Evolutionary conservation across 2,113 vertebrate genomes (phyloP).

Genomic region (Porphyrio hochstetteri): DNA sequence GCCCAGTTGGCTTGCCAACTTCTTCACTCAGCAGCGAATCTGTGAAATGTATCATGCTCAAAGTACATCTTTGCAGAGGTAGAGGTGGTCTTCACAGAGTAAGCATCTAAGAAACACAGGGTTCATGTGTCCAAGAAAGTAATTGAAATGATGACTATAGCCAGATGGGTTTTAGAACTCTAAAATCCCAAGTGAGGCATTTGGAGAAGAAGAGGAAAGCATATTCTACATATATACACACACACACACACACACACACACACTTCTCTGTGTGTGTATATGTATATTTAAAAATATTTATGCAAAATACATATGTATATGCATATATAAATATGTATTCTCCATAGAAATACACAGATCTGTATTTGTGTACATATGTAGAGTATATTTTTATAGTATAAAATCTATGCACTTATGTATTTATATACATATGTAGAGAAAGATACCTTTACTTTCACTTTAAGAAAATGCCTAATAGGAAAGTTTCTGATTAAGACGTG

Average conservation of each 20-base stretch:
- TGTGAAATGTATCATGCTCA: neutral
- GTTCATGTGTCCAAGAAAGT: neutral
- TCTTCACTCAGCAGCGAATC: neutral
- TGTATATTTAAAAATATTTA: neutral
- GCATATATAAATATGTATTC: neutral
- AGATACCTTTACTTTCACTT: neutral
- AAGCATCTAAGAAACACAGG: neutral
- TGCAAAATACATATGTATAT: neutral
- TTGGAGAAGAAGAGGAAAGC: neutral
- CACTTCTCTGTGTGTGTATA: neutral
- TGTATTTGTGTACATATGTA: neutral
- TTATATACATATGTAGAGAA: neutral
- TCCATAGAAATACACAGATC: neutral
- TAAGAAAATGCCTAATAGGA: neutral
- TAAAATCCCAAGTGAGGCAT: neutral
- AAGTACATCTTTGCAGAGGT: neutral
- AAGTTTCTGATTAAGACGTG: neutral
- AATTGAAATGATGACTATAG: neutral
- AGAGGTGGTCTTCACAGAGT: neutral
- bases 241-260: neutral
- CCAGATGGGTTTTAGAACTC: neutral
- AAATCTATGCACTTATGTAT: neutral
- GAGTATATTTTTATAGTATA: neutral
- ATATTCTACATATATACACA: neutral
- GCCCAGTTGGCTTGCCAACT: neutral